These are phyloP conservation scores for Amphipyra tragopoginis DNA, from an alignment of 2,888 invertebrate species.

Conservation along the genomic window DNA sequence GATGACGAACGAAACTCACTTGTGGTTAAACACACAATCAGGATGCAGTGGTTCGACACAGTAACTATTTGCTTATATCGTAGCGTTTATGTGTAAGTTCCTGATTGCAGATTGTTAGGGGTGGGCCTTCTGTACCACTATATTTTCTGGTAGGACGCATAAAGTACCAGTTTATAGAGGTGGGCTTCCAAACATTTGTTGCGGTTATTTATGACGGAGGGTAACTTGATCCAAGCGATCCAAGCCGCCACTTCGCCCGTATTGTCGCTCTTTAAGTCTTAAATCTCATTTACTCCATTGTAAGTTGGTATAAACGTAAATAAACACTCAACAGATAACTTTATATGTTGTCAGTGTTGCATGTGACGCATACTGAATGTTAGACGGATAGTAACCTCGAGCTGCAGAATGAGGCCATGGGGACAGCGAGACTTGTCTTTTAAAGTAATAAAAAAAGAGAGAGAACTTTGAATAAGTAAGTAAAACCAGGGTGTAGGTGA, in stretches of 20 bases:
- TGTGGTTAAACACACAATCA: too few relatives aligned
- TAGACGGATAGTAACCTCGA: background rate
- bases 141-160: background rate
- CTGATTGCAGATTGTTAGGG: background rate
- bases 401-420: background rate
- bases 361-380: background rate
- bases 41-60: too few relatives aligned
- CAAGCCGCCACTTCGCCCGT: constrained; percentile 9
- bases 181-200: constrained; percentile 26
- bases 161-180: constrained; percentile 21
- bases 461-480: too few relatives aligned
- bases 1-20: background rate
- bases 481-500: too few relatives aligned
- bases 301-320: background rate
- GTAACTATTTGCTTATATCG: background rate
- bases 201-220: constrained; percentile 25
- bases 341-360: background rate
- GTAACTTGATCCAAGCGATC: constrained; percentile 16
- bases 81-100: background rate
- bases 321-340: background rate
- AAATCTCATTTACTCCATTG: constrained; percentile 10
- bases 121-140: constrained; percentile 5
- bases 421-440: background rate
- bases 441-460: too few relatives aligned
- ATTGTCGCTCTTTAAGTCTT: constrained; percentile 8